Conservation (phyloP, 2,888 invertebrate genomes). For the Phania funesta region DNA sequence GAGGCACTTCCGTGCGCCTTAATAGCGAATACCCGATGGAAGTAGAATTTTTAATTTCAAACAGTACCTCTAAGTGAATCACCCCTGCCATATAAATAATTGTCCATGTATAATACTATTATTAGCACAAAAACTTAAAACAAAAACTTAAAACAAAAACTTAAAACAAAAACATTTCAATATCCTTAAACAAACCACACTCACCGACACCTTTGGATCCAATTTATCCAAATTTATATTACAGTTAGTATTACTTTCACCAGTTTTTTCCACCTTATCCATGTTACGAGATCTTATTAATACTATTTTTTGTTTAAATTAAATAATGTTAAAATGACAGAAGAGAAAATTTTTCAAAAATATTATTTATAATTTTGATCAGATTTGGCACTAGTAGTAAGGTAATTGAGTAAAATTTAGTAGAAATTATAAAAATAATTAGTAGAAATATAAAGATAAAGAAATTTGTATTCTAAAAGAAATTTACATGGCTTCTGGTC, state of each 20-base stretch:
- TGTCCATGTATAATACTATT: too few relatives aligned
- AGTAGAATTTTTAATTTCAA: too few relatives aligned
- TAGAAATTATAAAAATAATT: background rate
- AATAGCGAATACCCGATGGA: too few relatives aligned
- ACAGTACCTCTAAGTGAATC: too few relatives aligned
- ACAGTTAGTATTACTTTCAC: slow-evolving; percentile 48
- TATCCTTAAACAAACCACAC: slow-evolving; percentile 67
- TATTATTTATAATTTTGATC: slow-evolving; percentile 2
- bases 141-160: too few relatives aligned
- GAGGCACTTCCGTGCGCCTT: too few relatives aligned
- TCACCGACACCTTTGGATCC: slow-evolving; percentile 76
- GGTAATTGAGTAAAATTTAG: background rate
- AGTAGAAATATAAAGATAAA: background rate
- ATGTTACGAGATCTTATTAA: slow-evolving; percentile 36
- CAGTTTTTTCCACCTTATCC: slow-evolving; percentile 66
- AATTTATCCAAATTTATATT: slow-evolving; percentile 72
- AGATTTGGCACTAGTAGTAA: background rate
- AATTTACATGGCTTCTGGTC: background rate
- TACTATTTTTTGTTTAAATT: background rate
- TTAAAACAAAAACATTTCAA: too few relatives aligned
- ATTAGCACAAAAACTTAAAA: too few relatives aligned
- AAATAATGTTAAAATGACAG: background rate
- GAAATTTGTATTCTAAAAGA: background rate
- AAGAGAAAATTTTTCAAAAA: background rate
- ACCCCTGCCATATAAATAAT: too few relatives aligned